phyloP scores from a whole-genome alignment of 2,113 vertebrate genomes.

The Acinonyx jubatus region DNA sequence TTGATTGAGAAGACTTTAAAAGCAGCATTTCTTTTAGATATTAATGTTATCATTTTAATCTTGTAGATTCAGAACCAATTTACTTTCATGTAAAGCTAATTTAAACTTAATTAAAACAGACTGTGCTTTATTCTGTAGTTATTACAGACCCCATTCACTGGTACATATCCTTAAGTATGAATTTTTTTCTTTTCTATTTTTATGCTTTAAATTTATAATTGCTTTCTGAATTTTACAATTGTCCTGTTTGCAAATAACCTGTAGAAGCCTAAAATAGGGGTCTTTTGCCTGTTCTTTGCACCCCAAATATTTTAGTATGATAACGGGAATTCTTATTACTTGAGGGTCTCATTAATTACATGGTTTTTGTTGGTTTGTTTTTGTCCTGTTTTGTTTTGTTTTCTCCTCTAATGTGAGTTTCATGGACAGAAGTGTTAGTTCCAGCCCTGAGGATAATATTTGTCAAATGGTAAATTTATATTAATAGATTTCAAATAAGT shows the following conservation, averaged over 20 bases:
- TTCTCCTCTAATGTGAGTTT: background rate
- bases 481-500: background rate
- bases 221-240: background rate
- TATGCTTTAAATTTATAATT: background rate
- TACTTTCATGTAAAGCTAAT: slow-evolving; percentile 26
- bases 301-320: background rate
- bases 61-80: background rate
- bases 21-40: background rate
- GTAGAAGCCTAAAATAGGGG: background rate
- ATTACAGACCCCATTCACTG: background rate
- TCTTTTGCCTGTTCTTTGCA: background rate
- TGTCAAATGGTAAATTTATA: background rate
- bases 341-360: background rate
- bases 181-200: background rate
- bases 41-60: slow-evolving; percentile 31
- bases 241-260: background rate
- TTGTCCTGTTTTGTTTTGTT: too few species aligned
- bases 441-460: background rate
- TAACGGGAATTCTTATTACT: background rate
- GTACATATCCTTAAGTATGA: background rate
- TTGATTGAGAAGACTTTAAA: slow-evolving; percentile 28
- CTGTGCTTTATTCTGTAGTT: background rate
- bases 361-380: background rate
- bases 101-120: slow-evolving; percentile 36
- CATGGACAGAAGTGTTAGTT: background rate